A percentile compares a stretch with the other conserved stretches of the same genome.
These are phyloP conservation scores for Liopterus haemorrhoidalis DNA, from an alignment of 2,888 invertebrate genomes.

Conservation along the genomic window DNA sequence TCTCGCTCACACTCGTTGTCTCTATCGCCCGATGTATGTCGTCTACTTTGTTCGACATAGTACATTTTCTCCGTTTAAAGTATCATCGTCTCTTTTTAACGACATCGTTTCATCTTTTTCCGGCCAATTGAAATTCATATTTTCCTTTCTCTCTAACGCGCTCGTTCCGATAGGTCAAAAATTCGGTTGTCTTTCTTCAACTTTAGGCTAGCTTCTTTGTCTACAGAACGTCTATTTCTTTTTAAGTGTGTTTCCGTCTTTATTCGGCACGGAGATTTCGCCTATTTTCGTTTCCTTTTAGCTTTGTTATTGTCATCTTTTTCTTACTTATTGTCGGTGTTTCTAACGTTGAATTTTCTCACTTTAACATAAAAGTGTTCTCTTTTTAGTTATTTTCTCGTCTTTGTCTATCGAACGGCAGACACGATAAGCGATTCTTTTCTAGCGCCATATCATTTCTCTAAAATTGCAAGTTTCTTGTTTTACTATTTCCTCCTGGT, in stretches of 20 bases:
- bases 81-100: constrained; percentile 25
- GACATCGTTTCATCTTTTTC: constrained; percentile 25
- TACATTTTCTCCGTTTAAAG: constrained; percentile 24
- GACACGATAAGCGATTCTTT: constrained; percentile 10
- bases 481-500: constrained; percentile 22
- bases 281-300: constrained; percentile 46
- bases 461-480: constrained; percentile 22
- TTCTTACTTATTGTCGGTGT: constrained; percentile 30
- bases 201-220: constrained; percentile 29
- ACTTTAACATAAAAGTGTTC: constrained; percentile 39
- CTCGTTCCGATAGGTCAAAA: constrained; percentile 25
- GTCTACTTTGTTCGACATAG: constrained; percentile 24
- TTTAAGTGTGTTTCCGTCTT: constrained; percentile 43
- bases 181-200: constrained; percentile 28
- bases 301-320: constrained; percentile 35
- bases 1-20: constrained; percentile 28
- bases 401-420: constrained; percentile 14
- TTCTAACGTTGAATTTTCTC: constrained; percentile 37
- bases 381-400: constrained; percentile 34
- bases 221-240: constrained; percentile 27
- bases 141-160: constrained; percentile 29
- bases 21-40: constrained; percentile 13
- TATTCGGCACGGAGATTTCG: constrained; percentile 49
- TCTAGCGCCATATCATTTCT: constrained; percentile 25
- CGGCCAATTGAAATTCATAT: constrained; percentile 29